phyloP scores from a whole-genome alignment of 2,888 invertebrate genomes.

The Drosophila meridionalis region DNA sequence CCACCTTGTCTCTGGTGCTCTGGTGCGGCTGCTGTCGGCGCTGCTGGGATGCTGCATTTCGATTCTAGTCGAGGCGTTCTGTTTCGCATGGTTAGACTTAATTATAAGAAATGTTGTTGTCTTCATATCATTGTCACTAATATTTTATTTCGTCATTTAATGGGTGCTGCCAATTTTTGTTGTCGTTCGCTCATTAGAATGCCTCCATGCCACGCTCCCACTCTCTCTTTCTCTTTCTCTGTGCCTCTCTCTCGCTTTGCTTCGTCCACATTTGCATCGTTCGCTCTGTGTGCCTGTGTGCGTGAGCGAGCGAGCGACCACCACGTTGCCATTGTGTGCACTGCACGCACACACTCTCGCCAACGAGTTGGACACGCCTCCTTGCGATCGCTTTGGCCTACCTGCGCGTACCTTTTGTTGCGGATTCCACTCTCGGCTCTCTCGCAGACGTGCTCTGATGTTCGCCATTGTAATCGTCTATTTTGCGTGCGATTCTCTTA shows the following conservation, averaged over 20 bases:
- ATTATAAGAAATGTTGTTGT: slow-evolving; percentile 79
- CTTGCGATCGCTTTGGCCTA: slow-evolving; percentile 57
- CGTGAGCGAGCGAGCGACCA: slow-evolving; percentile 27
- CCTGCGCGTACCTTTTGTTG: slow-evolving; percentile 73
- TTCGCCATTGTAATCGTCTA: slow-evolving; percentile 59
- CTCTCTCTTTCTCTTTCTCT: background rate
- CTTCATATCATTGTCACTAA: slow-evolving; percentile 77
- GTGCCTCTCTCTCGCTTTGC: background rate
- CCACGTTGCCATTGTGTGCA: slow-evolving; percentile 19
- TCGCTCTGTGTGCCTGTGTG: slow-evolving; percentile 17
- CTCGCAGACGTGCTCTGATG: slow-evolving; percentile 40
- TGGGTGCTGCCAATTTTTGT: slow-evolving; percentile 74
- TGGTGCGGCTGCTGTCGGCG: slow-evolving; percentile 29
- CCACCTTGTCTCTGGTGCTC: slow-evolving; percentile 31
- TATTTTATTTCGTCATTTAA: slow-evolving; percentile 73
- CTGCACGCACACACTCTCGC: slow-evolving; percentile 24
- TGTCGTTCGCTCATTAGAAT: slow-evolving; percentile 73
- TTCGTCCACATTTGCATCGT: slow-evolving; percentile 26
- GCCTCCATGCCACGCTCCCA: slow-evolving; percentile 18
- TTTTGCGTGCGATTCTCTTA: slow-evolving; percentile 17
- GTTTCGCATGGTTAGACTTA: slow-evolving; percentile 82
- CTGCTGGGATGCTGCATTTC: slow-evolving; percentile 71
- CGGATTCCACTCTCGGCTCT: slow-evolving; percentile 51
- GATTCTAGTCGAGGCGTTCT: slow-evolving; percentile 76
- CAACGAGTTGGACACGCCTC: slow-evolving; percentile 71